Percentiles rank a stretch among this genome's conserved stretches.
Conservation (phyloP, 2,113 vertebrate genomes). For the Tor tambroides region DNA sequence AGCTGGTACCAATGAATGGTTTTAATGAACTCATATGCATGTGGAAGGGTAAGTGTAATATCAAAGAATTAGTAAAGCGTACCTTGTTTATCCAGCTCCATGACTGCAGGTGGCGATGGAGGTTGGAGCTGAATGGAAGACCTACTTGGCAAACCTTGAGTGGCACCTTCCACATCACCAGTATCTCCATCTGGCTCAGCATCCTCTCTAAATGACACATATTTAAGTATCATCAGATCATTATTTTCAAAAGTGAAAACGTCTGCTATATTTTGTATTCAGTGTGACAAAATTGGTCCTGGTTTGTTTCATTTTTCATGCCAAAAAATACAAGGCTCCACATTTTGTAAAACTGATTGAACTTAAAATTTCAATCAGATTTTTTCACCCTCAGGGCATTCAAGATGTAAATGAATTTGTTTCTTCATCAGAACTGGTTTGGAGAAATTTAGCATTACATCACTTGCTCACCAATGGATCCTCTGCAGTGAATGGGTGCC, state of each 20-base stretch:
- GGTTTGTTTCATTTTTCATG: not conserved
- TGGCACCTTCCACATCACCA: constrained; percentile 77
- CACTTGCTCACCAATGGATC: no score
- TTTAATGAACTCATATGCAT: constrained; percentile 6
- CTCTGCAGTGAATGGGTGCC: no score
- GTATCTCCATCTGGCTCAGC: constrained; percentile 83
- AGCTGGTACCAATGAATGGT: not conserved
- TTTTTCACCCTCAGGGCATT: no score
- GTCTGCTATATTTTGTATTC: not conserved
- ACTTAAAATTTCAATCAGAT: no score
- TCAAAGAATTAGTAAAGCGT: not conserved
- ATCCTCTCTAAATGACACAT: constrained; percentile 81
- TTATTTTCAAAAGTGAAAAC: not conserved
- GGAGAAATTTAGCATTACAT: no score
- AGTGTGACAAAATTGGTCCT: not conserved
- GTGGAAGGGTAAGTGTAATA: not conserved
- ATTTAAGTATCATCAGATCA: constrained; percentile 11
- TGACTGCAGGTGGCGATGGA: constrained; percentile 71
- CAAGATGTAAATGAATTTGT: no score
- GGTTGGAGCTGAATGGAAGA: constrained; percentile 72
- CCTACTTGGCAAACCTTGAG: constrained; percentile 69
- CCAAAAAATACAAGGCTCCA: not conserved
- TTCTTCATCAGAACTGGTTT: no score
- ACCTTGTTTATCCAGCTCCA: constrained; percentile 78
- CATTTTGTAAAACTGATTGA: not conserved